A percentile compares a stretch with the other conserved stretches of the same genome.
Evolutionary conservation across 2,888 invertebrate species (phyloP).

Genomic region (Drosophila prolongata): DNA sequence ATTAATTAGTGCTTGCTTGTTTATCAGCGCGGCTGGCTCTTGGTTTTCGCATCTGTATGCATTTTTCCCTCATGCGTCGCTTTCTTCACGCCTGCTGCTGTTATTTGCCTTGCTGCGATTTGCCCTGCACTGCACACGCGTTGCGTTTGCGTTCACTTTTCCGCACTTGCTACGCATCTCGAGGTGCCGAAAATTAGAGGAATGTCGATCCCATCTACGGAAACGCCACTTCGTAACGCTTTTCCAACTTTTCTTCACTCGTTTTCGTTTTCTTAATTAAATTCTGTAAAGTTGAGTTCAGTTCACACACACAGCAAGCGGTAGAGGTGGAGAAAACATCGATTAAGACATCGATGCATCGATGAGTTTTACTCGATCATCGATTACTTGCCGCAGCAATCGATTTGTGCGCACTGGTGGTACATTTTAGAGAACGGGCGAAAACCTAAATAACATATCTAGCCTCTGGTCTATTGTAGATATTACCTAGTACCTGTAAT

Average conservation of each 20-base stretch:
- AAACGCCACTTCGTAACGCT: slow-evolving; percentile 1
- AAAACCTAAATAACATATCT: too few relatives aligned
- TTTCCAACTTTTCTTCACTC: slow-evolving; percentile 32
- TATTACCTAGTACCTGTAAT: too few relatives aligned
- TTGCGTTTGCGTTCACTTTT: slow-evolving; percentile 53
- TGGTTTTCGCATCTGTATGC: slow-evolving; percentile 46
- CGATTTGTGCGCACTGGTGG: too few relatives aligned
- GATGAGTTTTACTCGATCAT: background rate
- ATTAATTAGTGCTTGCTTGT: slow-evolving; percentile 59
- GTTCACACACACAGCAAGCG: slow-evolving; percentile 13
- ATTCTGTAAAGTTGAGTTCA: slow-evolving; percentile 19
- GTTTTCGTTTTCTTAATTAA: slow-evolving; percentile 40
- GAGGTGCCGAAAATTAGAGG: slow-evolving; percentile 9
- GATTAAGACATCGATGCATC: slow-evolving; percentile 6
- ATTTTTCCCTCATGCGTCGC: slow-evolving; percentile 69
- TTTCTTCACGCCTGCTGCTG: slow-evolving; percentile 65
- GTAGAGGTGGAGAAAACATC: background rate
- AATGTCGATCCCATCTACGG: slow-evolving; percentile 11
- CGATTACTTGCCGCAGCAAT: too few relatives aligned
- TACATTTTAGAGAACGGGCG: too few relatives aligned
- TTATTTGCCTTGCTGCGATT: slow-evolving; percentile 60
- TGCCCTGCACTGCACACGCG: slow-evolving; percentile 62
- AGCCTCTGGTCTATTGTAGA: too few relatives aligned
- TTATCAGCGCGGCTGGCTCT: slow-evolving; percentile 57
- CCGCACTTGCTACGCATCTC: slow-evolving; percentile 49